Percentiles rank a stretch among this genome's conserved stretches.
Conservation (phyloP, 2,113 vertebrate genomes). For the Cettia cetti region DNA sequence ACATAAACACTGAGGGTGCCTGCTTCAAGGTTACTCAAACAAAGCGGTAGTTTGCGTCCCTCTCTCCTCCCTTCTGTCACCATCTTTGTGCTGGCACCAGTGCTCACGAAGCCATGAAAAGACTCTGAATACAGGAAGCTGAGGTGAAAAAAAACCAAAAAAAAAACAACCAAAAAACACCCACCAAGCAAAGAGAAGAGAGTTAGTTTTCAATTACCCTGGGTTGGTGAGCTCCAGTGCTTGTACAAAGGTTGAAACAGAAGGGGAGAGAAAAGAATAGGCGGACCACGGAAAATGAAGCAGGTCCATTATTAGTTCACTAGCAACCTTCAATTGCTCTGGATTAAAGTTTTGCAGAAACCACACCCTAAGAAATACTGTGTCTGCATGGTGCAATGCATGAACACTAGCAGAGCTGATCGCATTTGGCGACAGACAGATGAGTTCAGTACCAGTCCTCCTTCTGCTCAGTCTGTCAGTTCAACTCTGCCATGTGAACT, state of each 20-base stretch:
- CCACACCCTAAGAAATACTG: slow-evolving; percentile 7
- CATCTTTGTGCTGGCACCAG: neutral
- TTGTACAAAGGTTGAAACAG: neutral
- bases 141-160: neutral
- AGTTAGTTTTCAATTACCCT: neutral
- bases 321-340: neutral
- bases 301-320: neutral
- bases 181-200: neutral
- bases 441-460: neutral
- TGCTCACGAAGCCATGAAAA: neutral
- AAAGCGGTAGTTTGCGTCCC: neutral
- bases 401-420: neutral
- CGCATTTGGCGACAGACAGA: neutral
- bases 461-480: neutral
- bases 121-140: neutral
- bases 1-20: neutral
- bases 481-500: neutral
- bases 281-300: neutral
- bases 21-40: neutral
- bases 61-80: neutral
- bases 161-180: neutral
- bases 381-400: neutral
- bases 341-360: slow-evolving; percentile 1
- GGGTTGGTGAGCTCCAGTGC: neutral
- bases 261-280: neutral